Percentiles rank a stretch among this genome's conserved stretches.
phyloP scores from a whole-genome alignment of 2,113 vertebrate genomes.

The Cinclus mexicanus region DNA sequence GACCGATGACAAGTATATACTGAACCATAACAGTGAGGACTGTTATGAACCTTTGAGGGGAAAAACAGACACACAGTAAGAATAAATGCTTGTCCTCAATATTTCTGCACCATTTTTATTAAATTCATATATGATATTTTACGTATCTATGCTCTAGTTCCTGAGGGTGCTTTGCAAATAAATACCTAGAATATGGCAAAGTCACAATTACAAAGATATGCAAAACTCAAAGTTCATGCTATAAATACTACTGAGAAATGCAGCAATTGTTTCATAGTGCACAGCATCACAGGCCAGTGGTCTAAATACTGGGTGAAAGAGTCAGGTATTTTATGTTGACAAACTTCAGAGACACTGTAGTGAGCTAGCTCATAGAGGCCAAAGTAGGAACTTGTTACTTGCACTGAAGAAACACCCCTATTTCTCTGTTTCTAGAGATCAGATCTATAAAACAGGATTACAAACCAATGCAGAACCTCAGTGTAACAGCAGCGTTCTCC shows the following conservation, averaged over 20 bases:
- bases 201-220: background rate
- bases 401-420: background rate
- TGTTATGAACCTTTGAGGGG: conserved; percentile 88
- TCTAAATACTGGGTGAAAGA: background rate
- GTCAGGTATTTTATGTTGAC: background rate
- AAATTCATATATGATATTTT: background rate
- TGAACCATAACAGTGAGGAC: conserved; percentile 83
- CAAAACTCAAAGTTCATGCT: background rate
- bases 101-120: background rate
- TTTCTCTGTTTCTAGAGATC: background rate
- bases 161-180: background rate
- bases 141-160: background rate
- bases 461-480: background rate
- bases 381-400: background rate
- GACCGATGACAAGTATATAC: conserved; percentile 90
- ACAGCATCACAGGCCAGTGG: background rate
- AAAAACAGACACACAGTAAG: conserved; percentile 1
- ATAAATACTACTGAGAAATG: background rate
- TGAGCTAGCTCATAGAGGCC: background rate
- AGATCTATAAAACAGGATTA: background rate
- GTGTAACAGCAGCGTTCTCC: background rate
- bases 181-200: background rate
- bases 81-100: background rate
- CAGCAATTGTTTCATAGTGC: background rate
- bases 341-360: background rate